These are phyloP conservation scores for Synergus gifuensis DNA, from an alignment of 2,888 invertebrate species.

Conservation along the genomic window DNA sequence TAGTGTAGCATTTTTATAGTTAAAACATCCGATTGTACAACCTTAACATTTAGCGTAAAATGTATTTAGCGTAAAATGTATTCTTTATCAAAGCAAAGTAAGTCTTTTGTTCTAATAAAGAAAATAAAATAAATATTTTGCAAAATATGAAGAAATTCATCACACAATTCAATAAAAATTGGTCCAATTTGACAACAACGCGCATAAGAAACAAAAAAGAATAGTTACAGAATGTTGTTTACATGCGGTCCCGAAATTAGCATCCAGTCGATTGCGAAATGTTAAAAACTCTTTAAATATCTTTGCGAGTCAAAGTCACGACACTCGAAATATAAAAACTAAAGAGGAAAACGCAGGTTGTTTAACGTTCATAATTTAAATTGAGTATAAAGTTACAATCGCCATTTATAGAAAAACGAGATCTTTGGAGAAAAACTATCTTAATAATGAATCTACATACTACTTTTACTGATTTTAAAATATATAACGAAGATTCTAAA, in stretches of 20 bases:
- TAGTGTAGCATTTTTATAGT: no score
- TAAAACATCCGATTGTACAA: no score
- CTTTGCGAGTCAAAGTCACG: background rate
- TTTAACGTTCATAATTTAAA: background rate
- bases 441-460: no score
- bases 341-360: background rate
- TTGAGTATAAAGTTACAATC: background rate
- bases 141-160: background rate
- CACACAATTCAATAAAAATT: background rate
- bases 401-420: background rate
- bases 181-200: background rate
- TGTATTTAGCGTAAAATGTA: no score
- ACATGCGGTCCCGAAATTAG: background rate
- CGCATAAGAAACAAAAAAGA: constrained; percentile 10
- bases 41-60: no score
- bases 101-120: no score
- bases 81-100: no score
- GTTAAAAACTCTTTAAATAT: constrained; percentile 20
- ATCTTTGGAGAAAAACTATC: no score
- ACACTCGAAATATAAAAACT: background rate
- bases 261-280: constrained; percentile 19
- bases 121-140: background rate
- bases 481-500: no score
- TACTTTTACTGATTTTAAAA: no score
- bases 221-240: background rate